Evolutionary conservation across 2,113 vertebrate species (phyloP), one percentile per base, ranked within the genome.

Genomic region (Baryphthengus martii): DNA sequence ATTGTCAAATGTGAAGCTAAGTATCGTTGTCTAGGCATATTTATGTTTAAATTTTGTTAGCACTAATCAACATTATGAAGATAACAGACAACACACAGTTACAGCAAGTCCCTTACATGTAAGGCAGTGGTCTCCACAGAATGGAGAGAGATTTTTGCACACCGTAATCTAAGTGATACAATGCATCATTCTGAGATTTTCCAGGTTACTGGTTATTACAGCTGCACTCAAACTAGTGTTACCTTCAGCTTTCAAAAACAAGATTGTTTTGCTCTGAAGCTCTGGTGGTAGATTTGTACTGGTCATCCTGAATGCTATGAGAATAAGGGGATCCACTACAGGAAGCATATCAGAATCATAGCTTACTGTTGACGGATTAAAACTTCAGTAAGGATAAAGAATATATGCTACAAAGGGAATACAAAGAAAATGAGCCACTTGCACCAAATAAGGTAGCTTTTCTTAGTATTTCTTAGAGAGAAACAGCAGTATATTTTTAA

Each of bases 1-100:
- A 8, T 84, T 95, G 86, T 84, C 81, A 87, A 90, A 88, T 85
- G 75, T 44, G 95, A 84, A 95, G 92, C 78, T 96, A 97, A 97
- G 61, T 85, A 75, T 94, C 1, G 39, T 91, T 92, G 93, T 84
- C 59, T 93, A 39, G 80, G 81, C 24, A 0, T 93, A 53, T 93
- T 96, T 91, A 92, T 50, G 78, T 84, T 96, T 85, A 96, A 92
- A 90, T 94, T 84, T 89, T 59, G 61, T 82, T 88, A 89, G 50
- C 23, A 45, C 66, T 92, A 89, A 96, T 88, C 80, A 95, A 72
- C 91, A 52, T 78, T 85, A 92, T 63, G 81, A 88, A 95, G 71
- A 88, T 70, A 70, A 72, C 74, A 91, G 91, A 94, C 94, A 94
- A 68, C 59, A 89, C 35, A 81, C 29, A 79, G 77, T 89, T 95